phyloP scores from a whole-genome alignment of 1,140 invertebrate genomes.

The Ganaspis sp. region DNA sequence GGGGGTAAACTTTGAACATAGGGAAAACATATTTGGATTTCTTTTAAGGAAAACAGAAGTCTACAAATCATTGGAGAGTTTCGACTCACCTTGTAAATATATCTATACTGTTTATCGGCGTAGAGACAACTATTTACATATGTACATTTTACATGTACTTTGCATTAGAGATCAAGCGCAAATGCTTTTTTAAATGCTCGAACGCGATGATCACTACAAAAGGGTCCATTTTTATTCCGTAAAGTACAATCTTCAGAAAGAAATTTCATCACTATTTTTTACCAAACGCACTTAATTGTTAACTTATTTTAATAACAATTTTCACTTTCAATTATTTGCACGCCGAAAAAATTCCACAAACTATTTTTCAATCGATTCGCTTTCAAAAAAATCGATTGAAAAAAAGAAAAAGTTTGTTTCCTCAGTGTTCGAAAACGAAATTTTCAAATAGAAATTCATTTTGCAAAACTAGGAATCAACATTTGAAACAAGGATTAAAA shows the following conservation, averaged over 20 bases:
- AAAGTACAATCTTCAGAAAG: neutral
- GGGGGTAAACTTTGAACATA: neutral
- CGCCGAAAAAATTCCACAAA: too few species aligned
- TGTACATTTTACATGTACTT: constrained; percentile 61
- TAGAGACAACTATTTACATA: constrained; percentile 67
- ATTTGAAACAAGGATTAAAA: too few species aligned
- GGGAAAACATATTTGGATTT: neutral
- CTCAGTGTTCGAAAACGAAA: too few species aligned
- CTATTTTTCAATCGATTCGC: too few species aligned
- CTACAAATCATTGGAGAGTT: neutral
- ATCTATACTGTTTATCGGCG: constrained; percentile 37
- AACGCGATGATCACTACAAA: constrained; percentile 23
- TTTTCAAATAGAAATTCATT: too few species aligned
- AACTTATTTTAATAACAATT: too few species aligned
- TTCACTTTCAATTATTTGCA: too few species aligned
- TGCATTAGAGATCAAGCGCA: constrained; percentile 66
- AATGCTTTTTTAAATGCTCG: constrained; percentile 54
- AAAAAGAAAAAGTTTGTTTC: too few species aligned
- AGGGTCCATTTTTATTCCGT: neutral
- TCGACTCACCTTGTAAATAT: constrained; percentile 43
- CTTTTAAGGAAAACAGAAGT: neutral
- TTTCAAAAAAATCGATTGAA: too few species aligned
- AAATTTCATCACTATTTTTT: neutral
- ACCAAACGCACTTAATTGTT: neutral
- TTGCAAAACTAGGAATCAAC: too few species aligned